Evolutionary conservation across 2,797 vertebrate genomes (phyloP).

Genomic region (Halcyon smyrnensis): DNA sequence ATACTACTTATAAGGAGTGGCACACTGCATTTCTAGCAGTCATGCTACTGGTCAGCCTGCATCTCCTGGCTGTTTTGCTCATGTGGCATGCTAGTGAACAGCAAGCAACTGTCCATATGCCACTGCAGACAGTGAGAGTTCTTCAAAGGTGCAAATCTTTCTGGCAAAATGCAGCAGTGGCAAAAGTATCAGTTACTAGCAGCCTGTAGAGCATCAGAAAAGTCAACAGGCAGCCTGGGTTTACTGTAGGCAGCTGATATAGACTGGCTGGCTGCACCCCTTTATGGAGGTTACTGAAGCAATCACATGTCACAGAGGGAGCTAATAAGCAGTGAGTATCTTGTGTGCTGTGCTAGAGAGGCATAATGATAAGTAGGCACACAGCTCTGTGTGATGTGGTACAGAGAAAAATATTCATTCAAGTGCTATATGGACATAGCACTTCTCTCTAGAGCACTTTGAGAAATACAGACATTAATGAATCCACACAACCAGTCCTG

Average conservation of each 20-base stretch:
- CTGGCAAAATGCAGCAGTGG: background rate
- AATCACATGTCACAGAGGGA: background rate
- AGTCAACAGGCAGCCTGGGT: background rate
- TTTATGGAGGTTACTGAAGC: background rate
- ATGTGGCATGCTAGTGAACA: accelerated
- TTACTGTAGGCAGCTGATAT: background rate
- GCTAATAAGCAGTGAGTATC: accelerated
- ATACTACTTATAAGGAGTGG: background rate
- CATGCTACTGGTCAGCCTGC: background rate
- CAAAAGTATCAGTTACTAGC: background rate
- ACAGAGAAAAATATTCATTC: background rate
- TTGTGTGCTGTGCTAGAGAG: background rate
- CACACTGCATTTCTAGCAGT: background rate
- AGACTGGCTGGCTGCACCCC: background rate
- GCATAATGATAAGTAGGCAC: background rate
- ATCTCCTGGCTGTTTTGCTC: background rate
- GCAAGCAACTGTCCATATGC: background rate
- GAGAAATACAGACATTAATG: background rate
- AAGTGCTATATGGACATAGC: background rate
- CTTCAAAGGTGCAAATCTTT: background rate
- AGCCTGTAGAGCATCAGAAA: background rate
- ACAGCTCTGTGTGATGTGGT: background rate
- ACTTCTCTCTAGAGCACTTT: background rate
- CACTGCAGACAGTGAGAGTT: background rate
- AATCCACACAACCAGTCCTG: background rate